Evolutionary conservation across 2,113 vertebrate genomes (phyloP).

Genomic region (Tragelaphus scriptus): DNA sequence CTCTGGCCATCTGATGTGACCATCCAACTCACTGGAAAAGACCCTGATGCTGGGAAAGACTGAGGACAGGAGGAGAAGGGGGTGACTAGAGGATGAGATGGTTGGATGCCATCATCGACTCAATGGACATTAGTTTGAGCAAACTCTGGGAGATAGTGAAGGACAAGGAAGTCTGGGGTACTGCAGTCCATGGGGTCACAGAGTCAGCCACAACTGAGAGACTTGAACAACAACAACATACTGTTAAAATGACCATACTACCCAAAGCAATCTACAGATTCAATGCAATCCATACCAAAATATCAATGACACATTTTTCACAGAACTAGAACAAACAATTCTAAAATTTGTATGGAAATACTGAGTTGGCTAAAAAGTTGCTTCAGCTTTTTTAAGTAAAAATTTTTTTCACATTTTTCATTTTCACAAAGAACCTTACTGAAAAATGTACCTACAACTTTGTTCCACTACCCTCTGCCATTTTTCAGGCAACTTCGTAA

Average conservation of each 20-base stretch:
- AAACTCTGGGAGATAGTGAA: background rate
- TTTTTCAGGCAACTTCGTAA: background rate
- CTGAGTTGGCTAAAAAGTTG: background rate
- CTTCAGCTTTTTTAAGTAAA: background rate
- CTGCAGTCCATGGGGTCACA: background rate
- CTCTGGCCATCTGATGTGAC: background rate
- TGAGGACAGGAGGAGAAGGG: background rate
- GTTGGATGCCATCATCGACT: background rate
- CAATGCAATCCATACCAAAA: background rate
- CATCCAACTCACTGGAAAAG: background rate
- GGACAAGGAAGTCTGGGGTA: background rate
- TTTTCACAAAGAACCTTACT: background rate
- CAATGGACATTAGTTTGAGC: background rate
- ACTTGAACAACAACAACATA: background rate
- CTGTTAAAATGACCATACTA: background rate
- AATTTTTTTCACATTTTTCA: background rate
- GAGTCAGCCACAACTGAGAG: background rate
- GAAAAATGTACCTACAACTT: background rate
- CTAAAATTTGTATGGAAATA: background rate
- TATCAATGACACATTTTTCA: background rate
- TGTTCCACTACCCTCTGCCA: background rate
- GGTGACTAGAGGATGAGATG: background rate
- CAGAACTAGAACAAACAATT: background rate
- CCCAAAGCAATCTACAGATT: background rate
- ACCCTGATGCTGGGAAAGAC: background rate